Conservation (phyloP, 2,797 vertebrate species). For the Hemibagrus guttatus region DNA sequence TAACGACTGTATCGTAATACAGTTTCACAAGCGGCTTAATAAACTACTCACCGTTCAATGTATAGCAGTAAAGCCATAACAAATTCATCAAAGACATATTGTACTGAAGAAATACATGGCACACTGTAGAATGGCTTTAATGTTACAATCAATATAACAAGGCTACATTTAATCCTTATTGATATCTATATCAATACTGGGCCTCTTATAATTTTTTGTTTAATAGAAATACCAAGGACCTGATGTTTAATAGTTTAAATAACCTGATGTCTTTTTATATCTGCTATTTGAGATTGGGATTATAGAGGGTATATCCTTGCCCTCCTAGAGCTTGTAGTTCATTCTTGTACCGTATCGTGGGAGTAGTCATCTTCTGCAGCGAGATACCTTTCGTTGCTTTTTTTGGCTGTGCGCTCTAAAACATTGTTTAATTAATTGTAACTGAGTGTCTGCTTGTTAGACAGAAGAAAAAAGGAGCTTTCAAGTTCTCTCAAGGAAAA, state of each 20-base stretch:
- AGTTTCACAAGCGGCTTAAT: not conserved
- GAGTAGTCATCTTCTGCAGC: constrained; percentile 14
- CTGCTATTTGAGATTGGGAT: not conserved
- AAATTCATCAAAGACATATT: not conserved
- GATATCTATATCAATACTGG: not conserved
- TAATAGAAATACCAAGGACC: not conserved
- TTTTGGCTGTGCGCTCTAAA: constrained; percentile 14
- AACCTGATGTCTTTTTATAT: not conserved
- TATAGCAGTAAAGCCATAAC: not conserved
- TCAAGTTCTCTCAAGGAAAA: constrained; percentile 23
- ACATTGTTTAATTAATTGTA: constrained; percentile 44
- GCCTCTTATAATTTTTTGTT: not conserved
- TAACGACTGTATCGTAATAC: not conserved
- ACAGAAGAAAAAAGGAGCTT: constrained; percentile 38
- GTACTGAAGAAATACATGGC: not conserved
- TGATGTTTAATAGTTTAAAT: not conserved
- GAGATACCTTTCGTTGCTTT: not conserved
- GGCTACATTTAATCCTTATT: not conserved
- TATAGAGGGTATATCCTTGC: not conserved
- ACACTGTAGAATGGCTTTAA: not conserved
- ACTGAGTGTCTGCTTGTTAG: constrained; percentile 42
- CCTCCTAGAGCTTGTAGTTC: not conserved
- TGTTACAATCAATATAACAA: not conserved
- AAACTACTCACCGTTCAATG: not conserved
- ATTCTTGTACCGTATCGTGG: not conserved